phyloP scores from a whole-genome alignment of 2,113 vertebrate genomes.

The Hepsetus odoe region DNA sequence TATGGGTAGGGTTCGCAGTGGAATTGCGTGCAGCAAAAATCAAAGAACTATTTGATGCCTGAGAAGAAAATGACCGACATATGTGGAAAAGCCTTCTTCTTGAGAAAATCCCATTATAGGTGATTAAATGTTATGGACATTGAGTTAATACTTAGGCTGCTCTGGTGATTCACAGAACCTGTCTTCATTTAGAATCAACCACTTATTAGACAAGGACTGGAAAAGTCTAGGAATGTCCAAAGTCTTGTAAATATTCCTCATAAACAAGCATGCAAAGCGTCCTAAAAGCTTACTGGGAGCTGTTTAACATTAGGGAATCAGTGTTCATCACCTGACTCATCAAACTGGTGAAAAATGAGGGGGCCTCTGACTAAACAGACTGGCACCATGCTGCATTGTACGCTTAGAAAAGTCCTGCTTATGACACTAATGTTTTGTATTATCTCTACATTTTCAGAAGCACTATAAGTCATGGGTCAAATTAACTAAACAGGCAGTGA shows the following conservation, averaged over 20 bases:
- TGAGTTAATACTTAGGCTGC: background rate
- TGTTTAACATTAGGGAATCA: conserved; percentile 38
- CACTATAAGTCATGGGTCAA: too few relatives aligned
- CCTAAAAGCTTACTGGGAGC: conserved; percentile 35
- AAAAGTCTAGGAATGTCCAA: conserved; percentile 10
- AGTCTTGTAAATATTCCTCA: conserved; percentile 26
- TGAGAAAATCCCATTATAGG: conserved; percentile 12
- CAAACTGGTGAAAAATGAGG: background rate
- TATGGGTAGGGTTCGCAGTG: background rate
- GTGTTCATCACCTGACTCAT: conserved; percentile 51
- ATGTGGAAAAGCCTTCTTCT: conserved; percentile 1
- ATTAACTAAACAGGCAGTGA: conserved; percentile 26
- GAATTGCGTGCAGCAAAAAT: background rate
- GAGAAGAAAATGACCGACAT: background rate
- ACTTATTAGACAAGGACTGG: conserved; percentile 19
- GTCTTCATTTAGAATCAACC: conserved; percentile 31
- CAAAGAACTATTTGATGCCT: background rate
- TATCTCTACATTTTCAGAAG: too few relatives aligned
- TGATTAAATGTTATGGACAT: conserved; percentile 10
- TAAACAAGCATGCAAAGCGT: conserved; percentile 19
- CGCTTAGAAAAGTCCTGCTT: background rate
- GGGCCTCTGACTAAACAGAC: background rate
- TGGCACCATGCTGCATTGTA: background rate
- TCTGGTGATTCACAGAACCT: conserved; percentile 27
- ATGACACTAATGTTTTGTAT: conserved; percentile 46